Conservation (phyloP, 2,797 vertebrate genomes). For the Aeoliscus strigatus region DNA sequence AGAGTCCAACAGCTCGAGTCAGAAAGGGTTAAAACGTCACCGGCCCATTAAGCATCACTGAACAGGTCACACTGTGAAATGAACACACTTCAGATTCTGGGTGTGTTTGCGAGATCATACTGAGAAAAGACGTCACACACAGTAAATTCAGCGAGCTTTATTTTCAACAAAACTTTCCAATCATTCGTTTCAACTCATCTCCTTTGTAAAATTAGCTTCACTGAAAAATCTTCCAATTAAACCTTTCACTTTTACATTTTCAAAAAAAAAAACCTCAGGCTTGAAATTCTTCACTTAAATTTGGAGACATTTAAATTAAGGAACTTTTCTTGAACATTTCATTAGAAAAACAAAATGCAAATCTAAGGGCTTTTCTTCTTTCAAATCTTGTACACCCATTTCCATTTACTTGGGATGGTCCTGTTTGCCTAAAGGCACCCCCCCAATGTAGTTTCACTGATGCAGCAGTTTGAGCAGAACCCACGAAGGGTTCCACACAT, state of each 20-base stretch:
- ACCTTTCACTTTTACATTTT: conserved; percentile 8
- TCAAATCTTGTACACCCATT: conserved; percentile 43
- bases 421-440: conserved; percentile 40
- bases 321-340: conserved; percentile 38
- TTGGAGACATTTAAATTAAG: conserved; percentile 42
- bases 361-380: conserved; percentile 48
- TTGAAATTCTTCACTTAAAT: conserved; percentile 61
- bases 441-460: conserved; percentile 50
- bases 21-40: too few species aligned
- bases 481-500: conserved; percentile 3
- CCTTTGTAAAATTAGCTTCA: conserved; percentile 64
- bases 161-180: conserved; percentile 79
- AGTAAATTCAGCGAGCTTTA: conserved; percentile 95
- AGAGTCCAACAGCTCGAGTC: too few species aligned
- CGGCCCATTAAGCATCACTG: too few species aligned
- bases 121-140: conserved; percentile 5
- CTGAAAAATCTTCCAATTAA: conserved; percentile 75
- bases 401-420: conserved; percentile 45
- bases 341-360: conserved; percentile 41
- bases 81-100: too few species aligned
- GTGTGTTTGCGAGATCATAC: too few species aligned
- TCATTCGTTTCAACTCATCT: conserved; percentile 57
- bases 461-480: conserved; percentile 34
- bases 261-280: conserved; percentile 31
- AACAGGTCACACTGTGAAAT: too few species aligned